These are phyloP conservation scores for Sitta carolinensis DNA, from an alignment of 2,797 vertebrate genomes.

Conservation along the genomic window DNA sequence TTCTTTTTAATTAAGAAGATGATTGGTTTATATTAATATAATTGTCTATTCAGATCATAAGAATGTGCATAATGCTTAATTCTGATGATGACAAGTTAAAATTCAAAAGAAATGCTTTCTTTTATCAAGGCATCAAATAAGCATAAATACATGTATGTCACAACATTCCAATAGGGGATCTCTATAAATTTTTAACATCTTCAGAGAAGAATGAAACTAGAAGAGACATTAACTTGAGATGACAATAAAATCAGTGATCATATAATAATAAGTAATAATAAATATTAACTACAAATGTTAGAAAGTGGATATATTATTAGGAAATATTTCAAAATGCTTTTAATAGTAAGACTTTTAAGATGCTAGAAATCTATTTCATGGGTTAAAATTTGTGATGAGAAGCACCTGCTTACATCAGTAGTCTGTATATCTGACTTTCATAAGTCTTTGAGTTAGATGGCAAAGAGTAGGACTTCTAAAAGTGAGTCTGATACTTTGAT, in stretches of 20 bases:
- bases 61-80: background rate
- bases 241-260: background rate
- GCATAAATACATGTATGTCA: background rate
- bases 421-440: background rate
- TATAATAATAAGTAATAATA: background rate
- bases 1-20: background rate
- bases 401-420: background rate
- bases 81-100: background rate
- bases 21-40: background rate
- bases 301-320: background rate
- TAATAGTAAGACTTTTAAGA: background rate
- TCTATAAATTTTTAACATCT: background rate
- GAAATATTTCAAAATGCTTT: background rate
- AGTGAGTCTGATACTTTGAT: slow-evolving; percentile 34
- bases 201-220: background rate
- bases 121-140: background rate
- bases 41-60: background rate
- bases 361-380: background rate
- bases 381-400: background rate
- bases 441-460: slow-evolving; percentile 9
- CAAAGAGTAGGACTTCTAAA: background rate
- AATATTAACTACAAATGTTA: background rate
- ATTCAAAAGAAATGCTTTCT: background rate
- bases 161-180: fast-evolving
- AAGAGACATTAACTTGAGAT: background rate